These are phyloP conservation scores for Gila orcuttii DNA, from an alignment of 2,113 vertebrate species.

Conservation along the genomic window DNA sequence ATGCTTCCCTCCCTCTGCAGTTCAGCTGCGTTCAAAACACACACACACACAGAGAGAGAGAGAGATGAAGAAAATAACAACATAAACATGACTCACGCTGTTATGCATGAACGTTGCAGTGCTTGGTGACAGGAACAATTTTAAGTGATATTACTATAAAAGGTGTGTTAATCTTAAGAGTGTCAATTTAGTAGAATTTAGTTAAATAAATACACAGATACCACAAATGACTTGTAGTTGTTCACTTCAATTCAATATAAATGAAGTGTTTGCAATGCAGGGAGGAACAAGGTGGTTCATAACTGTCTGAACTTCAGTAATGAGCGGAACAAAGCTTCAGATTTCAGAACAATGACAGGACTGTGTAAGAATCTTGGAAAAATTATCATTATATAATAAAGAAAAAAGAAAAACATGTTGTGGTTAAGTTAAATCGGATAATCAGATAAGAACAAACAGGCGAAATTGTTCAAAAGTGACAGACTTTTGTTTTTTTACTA, in stretches of 20 bases:
- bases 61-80: not conserved
- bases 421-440: not conserved
- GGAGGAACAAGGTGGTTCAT: not conserved
- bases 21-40: slow-evolving; percentile 74
- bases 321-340: not conserved
- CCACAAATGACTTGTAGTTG: not conserved
- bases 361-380: not conserved
- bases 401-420: not conserved
- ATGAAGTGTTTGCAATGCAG: not conserved
- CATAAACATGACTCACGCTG: not conserved
- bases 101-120: not conserved
- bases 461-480: not conserved
- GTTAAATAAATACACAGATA: not conserved
- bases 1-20: slow-evolving; percentile 99
- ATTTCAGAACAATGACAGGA: not conserved
- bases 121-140: not conserved
- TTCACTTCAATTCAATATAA: not conserved
- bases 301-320: not conserved
- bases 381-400: not conserved
- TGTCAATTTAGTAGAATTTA: not conserved
- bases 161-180: not conserved
- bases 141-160: not conserved
- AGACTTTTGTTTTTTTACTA: not conserved
- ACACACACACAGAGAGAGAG: not conserved
- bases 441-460: not conserved